Base-by-base conservation (phyloP, 2,888 invertebrate genomes). In the Danaus chrysippus region DNA sequence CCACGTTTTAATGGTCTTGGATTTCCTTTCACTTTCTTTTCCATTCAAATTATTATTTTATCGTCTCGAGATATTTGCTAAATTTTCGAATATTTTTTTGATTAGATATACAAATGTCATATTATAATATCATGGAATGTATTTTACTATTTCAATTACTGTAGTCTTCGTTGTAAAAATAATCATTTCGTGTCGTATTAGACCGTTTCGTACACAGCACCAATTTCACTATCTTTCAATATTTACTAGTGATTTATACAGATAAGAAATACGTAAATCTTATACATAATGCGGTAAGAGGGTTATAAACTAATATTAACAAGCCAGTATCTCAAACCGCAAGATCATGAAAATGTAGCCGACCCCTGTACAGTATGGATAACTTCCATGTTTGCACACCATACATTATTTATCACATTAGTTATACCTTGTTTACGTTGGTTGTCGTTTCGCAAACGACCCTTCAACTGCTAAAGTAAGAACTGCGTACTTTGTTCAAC, bases 291-390 rank as follows among this genome's bases (percentile, higher is more conserved):
- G 81, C 76, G 84, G 83, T 73, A 65, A 73, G 76, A 69, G 85
- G 85, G 82, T 83, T 83, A 86, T 87, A 84, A 86, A 86, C 87
- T 87, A 88, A 88, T 87, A 87, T 87, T 85, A 87, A 84, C 85
- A 81, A 78, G 85, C 82, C 81, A 79, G 83, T 83, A 86, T 85
- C 82, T 78, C 76, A 79, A 84, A 88, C 89, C 90, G 86, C 90
- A 90, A 81, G 83, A 88, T 89, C 87, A 87, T 86, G 89, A 88
- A 89, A 90, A 87, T 84, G 84, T 84, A 81, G 81, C 76, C 77
- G 81, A 85, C 82, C 86, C 85, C 86, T 84, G 77, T 77, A 78
- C 77, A 75, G 78, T 77, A 80, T 79, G 83, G 82, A 83, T 86
- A 86, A 85, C 86, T 86, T 85, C 81, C 78, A 84, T 84, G 84